Percentiles rank a stretch among this genome's conserved stretches.
Conservation (phyloP, 1,140 invertebrate genomes). For the Drosophila ogumai region DNA sequence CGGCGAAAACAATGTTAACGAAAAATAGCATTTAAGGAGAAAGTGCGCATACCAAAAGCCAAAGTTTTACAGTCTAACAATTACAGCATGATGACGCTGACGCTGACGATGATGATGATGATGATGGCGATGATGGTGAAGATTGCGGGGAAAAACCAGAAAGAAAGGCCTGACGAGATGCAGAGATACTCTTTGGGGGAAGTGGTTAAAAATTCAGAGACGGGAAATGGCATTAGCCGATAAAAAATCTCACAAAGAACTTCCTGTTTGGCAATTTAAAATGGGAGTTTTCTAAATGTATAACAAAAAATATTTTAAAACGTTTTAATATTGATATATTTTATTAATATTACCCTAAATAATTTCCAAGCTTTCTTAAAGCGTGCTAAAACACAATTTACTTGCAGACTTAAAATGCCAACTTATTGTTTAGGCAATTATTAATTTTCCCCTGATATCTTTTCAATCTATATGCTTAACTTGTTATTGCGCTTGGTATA, state of each 20-base stretch:
- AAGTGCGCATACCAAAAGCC: conserved; percentile 75
- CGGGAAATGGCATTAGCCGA: not conserved
- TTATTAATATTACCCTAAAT: not conserved
- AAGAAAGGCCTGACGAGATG: conserved; percentile 24
- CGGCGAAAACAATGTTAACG: conserved; percentile 71
- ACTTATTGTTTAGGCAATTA: conserved; percentile 1
- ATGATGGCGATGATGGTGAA: conserved; percentile 22
- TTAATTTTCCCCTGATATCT: conserved; percentile 18
- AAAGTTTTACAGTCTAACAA: conserved; percentile 78
- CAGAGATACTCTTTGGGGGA: conserved; percentile 36
- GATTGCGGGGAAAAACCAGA: conserved; percentile 51
- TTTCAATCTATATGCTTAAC: conserved; percentile 17
- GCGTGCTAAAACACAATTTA: conserved; percentile 12
- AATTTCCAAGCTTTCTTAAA: not conserved
- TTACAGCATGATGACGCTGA: conserved; percentile 62
- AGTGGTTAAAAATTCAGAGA: conserved; percentile 7
- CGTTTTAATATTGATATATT: not conserved
- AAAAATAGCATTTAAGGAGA: conserved; percentile 80
- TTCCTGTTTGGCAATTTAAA: not conserved
- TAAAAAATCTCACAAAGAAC: not conserved
- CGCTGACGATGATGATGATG: conserved; percentile 23
- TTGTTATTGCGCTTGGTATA: not conserved
- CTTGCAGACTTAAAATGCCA: not conserved
- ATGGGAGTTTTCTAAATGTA: too few relatives aligned
- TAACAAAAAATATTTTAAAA: not conserved